Evolutionary conservation across 2,113 vertebrate genomes (phyloP), one percentile per base, ranked within the genome.

Genomic region (Siniperca chuatsi): DNA sequence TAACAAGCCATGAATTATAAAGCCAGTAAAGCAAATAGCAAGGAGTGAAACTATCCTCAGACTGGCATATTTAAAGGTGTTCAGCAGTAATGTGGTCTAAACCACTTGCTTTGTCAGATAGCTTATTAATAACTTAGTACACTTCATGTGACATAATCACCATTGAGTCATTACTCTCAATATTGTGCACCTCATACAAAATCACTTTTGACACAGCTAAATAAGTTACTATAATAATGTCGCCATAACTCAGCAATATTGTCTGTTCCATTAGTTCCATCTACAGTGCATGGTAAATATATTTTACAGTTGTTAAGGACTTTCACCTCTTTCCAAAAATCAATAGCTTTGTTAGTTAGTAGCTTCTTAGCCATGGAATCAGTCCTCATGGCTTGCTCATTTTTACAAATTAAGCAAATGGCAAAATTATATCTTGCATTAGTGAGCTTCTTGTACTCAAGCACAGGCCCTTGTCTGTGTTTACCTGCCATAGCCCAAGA

Each of bases 121-220:
- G 40, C 40, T 42, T 42, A 6, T 42, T 42, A 8, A 42, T 42
- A 42, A 48, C 29, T 71, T 35, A 29, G 48, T 54, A 71, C 33
- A 54, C 48, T 18, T 71, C 68, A 54, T 71, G 48, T 71, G 68
- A 71, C 48, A 52, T 35, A 35, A 52, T 70, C 10, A 35, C 29
- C 25, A 70, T 35, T 23, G 67, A 69, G 4, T 37, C 48, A 23
- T 54, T 37, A 54, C 29, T 23, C 8, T 71, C 20, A 71, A 37
- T 12, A 71, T 35, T 35, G 18, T 35, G 29, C 9, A 11, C 15
- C n/a, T 16, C 29, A 12, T 13, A 37, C 13, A 70, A 11, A 29
- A 13, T 70, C 48, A 46, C 66, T 68, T 60, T 37, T 6, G 25
- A 61, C 25, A 33, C 55, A 57, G 55, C 23, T 57, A 23, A 57